Evolutionary conservation across 2,113 vertebrate species (phyloP), one percentile per base, ranked within the genome.

Genomic region (Elanus axillaris): DNA sequence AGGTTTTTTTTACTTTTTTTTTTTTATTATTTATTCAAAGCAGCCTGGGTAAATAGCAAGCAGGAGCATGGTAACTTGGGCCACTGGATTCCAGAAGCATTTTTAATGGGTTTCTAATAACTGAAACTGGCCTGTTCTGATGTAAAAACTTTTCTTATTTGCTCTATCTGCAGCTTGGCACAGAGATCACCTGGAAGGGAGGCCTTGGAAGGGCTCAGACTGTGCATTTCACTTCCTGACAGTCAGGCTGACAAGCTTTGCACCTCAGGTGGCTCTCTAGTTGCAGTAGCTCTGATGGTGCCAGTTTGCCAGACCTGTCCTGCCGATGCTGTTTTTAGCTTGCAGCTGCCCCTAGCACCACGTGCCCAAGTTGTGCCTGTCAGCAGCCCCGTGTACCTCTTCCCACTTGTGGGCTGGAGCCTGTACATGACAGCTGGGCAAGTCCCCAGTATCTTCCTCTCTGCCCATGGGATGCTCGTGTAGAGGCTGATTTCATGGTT

Each of bases 381-480:
- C 67, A 53, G 40, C 78, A 42, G 62, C 52, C 42, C 36, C 2
- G 1, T 11, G 27, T 68, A 58, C 48, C 43, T 63, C 26, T 42
- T 69, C 38, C 52, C 4, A 11, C 13, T 13, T 13, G 25, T 62
- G 80, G 9, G 13, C n/a, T 56, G 64, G 50, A 74, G 10, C 31
- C 32, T 7, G 1, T 16, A 22, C 5, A 2, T 0, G 2, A 21
- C 13, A 76, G 12, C 32, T 2, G 3, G 48, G 14, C 53, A 34
- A 26, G 26, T 43, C n/a, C 27, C 14, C 36, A 6, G 20, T 20
- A 10, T 64, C 55, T 73, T 48, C 27, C 36, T 82, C 36, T 82
- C 20, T 89, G 59, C 43, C 67, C 23, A 0, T 53, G 60, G 73
- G 27, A 48, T 87, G 60, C 56, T 78, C 2, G 0, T 40, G 36